Evolutionary conservation across 35 echinoderm and acorn worm species (phyloP).

Genomic region (Anneissia japonica): DNA sequence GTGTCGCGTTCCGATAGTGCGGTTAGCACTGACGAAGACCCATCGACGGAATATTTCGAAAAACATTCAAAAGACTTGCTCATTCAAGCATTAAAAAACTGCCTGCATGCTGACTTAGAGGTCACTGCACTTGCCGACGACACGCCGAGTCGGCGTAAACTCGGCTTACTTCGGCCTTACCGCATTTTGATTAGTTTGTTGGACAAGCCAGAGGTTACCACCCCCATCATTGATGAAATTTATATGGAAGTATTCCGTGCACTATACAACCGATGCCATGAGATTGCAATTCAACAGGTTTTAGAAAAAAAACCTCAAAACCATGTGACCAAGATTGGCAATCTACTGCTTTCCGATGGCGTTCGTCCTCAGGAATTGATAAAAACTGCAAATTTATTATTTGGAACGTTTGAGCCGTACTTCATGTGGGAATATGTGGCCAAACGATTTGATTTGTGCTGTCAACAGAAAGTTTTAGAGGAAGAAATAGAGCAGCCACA

Average conservation of each 20-base stretch:
- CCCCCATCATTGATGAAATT: slow-evolving; percentile 81
- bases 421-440: slow-evolving; percentile 98
- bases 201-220: slow-evolving; percentile 84
- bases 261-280: slow-evolving; percentile 58
- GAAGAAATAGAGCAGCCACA: neutral
- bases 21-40: slow-evolving; percentile 67
- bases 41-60: slow-evolving; percentile 70
- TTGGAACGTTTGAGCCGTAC: slow-evolving; percentile 83
- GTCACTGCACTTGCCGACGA: slow-evolving; percentile 19
- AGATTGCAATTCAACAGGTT: neutral
- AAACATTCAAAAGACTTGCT: slow-evolving; percentile 68
- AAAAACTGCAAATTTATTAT: slow-evolving; percentile 91
- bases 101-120: slow-evolving; percentile 59
- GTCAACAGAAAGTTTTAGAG: slow-evolving; percentile 51
- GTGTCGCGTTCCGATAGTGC: slow-evolving; percentile 48
- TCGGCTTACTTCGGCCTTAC: slow-evolving; percentile 64
- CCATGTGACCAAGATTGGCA: neutral
- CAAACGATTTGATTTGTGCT: slow-evolving; percentile 81
- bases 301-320: neutral
- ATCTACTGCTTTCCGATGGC: slow-evolving; percentile 2
- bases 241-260: slow-evolving; percentile 90
- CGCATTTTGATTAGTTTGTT: slow-evolving; percentile 90
- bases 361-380: slow-evolving; percentile 68
- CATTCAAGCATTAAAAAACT: slow-evolving; percentile 61
- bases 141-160: slow-evolving; percentile 34